phyloP scores from a whole-genome alignment of 2,888 invertebrate species.

The Hemistola chrysoprasaria region DNA sequence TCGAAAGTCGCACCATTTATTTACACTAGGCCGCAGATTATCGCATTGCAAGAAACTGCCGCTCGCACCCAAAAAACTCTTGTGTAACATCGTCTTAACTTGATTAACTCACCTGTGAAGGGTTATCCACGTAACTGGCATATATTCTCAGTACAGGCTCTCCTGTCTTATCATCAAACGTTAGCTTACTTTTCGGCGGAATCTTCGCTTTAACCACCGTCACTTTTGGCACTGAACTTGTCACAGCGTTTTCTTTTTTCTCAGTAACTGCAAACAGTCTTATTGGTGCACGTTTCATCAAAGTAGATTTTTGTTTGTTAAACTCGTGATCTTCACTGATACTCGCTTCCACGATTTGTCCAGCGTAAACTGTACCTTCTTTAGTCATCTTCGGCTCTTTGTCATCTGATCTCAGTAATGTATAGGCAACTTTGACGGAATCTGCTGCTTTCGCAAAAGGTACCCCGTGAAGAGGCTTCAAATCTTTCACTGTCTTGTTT shows the following conservation, averaged over 20 bases:
- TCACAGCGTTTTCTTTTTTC: slow-evolving; percentile 41
- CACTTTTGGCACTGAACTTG: slow-evolving; percentile 42
- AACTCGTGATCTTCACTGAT: slow-evolving; percentile 70
- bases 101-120: slow-evolving; percentile 52
- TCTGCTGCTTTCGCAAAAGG: slow-evolving; percentile 62
- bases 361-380: slow-evolving; percentile 63
- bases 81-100: too few relatives aligned
- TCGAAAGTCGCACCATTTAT: too few relatives aligned
- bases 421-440: slow-evolving; percentile 65
- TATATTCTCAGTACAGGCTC: slow-evolving; percentile 81
- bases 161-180: slow-evolving; percentile 69
- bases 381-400: slow-evolving; percentile 53
- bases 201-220: slow-evolving; percentile 65
- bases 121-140: slow-evolving; percentile 68
- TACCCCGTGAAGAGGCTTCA: slow-evolving; percentile 57
- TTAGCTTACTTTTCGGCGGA: slow-evolving; percentile 68
- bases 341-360: slow-evolving; percentile 70
- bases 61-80: too few relatives aligned
- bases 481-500: slow-evolving; percentile 49
- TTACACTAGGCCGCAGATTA: too few relatives aligned
- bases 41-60: too few relatives aligned
- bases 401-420: slow-evolving; percentile 56
- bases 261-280: slow-evolving; percentile 57
- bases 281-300: slow-evolving; percentile 58
- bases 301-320: slow-evolving; percentile 58